A percentile compares a stretch with the other conserved stretches of the same genome.
Evolutionary conservation across 2,113 vertebrate genomes (phyloP).

Genomic region (Pygoscelis antarcticus): DNA sequence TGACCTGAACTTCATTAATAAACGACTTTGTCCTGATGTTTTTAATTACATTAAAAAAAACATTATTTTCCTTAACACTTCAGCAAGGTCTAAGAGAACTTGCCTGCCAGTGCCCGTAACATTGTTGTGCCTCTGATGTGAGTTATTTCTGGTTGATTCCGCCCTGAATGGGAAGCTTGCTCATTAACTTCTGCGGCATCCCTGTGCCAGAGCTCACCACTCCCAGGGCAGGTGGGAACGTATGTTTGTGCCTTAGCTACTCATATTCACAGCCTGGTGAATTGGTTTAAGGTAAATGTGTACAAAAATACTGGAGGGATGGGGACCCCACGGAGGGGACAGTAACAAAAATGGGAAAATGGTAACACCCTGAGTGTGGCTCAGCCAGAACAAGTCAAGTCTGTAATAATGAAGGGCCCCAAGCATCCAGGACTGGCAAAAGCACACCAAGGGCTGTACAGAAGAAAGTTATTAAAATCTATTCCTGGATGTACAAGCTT

Average conservation of each 20-base stretch:
- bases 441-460: background rate
- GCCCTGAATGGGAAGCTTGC: background rate
- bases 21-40: background rate
- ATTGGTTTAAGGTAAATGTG: background rate
- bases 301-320: background rate
- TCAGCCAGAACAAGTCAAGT: background rate
- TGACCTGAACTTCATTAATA: background rate
- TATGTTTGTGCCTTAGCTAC: background rate
- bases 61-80: background rate
- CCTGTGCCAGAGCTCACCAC: background rate
- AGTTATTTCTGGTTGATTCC: background rate
- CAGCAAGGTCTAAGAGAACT: background rate
- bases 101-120: background rate
- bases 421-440: background rate
- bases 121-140: background rate
- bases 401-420: background rate
- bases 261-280: background rate
- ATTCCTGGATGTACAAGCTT: background rate
- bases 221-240: background rate
- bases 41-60: background rate
- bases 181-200: background rate
- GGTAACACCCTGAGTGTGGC: rapidly evolving
- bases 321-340: rapidly evolving
- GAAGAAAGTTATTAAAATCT: background rate
- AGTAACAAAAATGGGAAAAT: background rate